Evolutionary conservation across 2,113 vertebrate species (phyloP).

Genomic region (Natator depressus): DNA sequence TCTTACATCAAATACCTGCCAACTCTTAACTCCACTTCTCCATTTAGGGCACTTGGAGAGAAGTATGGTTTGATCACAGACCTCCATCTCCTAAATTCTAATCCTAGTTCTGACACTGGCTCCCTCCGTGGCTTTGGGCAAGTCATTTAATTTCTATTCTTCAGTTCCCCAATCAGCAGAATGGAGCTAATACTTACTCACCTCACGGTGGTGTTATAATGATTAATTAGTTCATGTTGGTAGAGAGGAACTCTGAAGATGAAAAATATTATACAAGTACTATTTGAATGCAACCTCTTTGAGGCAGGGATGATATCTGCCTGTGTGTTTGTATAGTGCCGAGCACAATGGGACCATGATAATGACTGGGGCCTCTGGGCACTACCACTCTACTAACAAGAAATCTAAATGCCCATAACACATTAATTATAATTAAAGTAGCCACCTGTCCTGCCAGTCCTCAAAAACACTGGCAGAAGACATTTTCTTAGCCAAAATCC

Average conservation of each 20-base stretch:
- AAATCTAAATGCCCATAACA: constrained; percentile 23
- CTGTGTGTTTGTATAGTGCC: constrained; percentile 54
- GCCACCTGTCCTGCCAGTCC: background rate
- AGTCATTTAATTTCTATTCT: background rate
- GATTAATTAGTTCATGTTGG: background rate
- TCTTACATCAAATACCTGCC: background rate
- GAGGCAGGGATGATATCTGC: background rate
- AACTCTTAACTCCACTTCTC: background rate
- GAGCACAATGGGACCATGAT: background rate
- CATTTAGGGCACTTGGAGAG: background rate
- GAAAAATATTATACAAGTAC: background rate
- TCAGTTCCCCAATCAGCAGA: background rate
- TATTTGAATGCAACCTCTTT: background rate
- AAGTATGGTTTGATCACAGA: background rate
- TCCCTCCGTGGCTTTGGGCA: background rate
- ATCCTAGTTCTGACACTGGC: background rate
- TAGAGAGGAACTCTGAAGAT: background rate
- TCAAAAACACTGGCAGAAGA: background rate
- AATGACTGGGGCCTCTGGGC: background rate
- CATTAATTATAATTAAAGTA: background rate
- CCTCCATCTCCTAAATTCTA: background rate
- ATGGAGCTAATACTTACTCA: background rate
- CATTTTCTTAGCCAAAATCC: background rate
- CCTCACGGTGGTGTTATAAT: background rate
- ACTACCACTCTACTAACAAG: background rate